phyloP scores from a whole-genome alignment of 2,797 vertebrate genomes.

The Microctenopoma lineatum region DNA sequence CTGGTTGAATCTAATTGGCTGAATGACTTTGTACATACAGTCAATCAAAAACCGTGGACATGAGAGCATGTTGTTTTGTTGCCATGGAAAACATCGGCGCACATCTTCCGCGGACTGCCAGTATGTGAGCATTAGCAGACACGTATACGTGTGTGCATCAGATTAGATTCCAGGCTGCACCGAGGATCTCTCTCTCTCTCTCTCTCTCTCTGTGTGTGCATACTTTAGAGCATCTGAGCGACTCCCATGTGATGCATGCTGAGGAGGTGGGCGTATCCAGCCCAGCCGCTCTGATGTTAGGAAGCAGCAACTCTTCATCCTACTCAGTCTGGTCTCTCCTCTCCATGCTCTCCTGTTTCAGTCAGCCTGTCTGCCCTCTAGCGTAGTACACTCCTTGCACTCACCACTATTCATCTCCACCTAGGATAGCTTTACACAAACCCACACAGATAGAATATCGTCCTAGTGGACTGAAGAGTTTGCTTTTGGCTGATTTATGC shows the following conservation, averaged over 20 bases:
- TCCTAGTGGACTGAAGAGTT: slow-evolving; percentile 24
- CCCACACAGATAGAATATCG: slow-evolving; percentile 42
- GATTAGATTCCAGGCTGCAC: slow-evolving; percentile 55
- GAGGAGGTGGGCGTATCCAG: slow-evolving; percentile 83
- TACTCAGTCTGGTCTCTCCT: slow-evolving; percentile 72
- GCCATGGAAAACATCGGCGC: slow-evolving; percentile 22
- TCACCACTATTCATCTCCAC: slow-evolving; percentile 54
- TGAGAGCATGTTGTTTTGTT: slow-evolving; percentile 32
- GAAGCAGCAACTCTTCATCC: slow-evolving; percentile 69
- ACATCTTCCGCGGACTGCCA: slow-evolving; percentile 25
- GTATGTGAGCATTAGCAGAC: slow-evolving; percentile 16
- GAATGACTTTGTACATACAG: not conserved
- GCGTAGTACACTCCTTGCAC: slow-evolving; percentile 63
- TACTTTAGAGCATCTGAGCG: slow-evolving; percentile 56
- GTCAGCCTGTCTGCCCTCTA: slow-evolving; percentile 64
- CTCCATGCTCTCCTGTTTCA: slow-evolving; percentile 64
- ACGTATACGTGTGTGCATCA: slow-evolving; percentile 45
- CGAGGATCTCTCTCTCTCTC: slow-evolving; percentile 2
- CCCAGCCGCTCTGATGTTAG: slow-evolving; percentile 72
- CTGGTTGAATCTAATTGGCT: not conserved
- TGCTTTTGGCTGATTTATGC: slow-evolving; percentile 20
- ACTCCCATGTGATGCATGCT: slow-evolving; percentile 63
- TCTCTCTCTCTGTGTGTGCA: slow-evolving; percentile 21
- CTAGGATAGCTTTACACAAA: slow-evolving; percentile 59
- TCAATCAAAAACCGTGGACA: too few species aligned